Percentiles rank a stretch among this genome's conserved stretches.
Evolutionary conservation across 2,113 vertebrate species (phyloP).

Genomic region (Ancistrus triradiatus): DNA sequence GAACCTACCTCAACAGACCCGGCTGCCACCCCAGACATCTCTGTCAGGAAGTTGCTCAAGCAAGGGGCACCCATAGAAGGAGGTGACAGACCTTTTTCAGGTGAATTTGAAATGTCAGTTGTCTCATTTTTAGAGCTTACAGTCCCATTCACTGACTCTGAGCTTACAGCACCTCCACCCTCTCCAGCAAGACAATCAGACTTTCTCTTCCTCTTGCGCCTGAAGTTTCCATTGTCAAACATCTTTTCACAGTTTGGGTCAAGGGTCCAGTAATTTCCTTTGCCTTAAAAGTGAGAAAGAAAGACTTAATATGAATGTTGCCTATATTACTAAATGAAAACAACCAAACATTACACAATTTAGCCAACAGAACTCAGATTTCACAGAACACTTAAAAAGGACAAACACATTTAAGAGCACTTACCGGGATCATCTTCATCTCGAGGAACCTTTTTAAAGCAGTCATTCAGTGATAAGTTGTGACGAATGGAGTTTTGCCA

Average conservation of each 20-base stretch:
- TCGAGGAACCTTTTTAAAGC: conserved; percentile 96
- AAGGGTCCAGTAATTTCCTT: conserved; percentile 98
- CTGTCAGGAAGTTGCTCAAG: conserved; percentile 85
- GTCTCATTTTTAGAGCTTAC: conserved; percentile 65
- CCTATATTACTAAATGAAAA: neutral
- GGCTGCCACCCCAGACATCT: conserved; percentile 83
- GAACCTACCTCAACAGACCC: conserved; percentile 61
- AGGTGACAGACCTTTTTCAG: conserved; percentile 76
- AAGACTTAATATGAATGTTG: neutral
- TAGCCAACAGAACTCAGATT: no score
- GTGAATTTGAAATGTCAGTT: conserved; percentile 69
- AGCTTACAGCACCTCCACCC: conserved; percentile 49
- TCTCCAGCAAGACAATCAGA: conserved; percentile 72
- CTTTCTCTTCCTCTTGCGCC: conserved; percentile 96
- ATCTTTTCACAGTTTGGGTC: conserved; percentile 99
- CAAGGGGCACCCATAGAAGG: conserved; percentile 70
- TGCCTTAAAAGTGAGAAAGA: conserved; percentile 69
- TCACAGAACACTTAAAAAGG: neutral
- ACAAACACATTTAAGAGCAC: neutral
- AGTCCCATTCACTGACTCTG: conserved; percentile 75
- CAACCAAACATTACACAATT: no score
- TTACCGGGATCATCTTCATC: conserved; percentile 96
- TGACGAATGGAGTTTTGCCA: conserved; percentile 95
- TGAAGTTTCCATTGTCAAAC: conserved; percentile 99
- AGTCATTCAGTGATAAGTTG: conserved; percentile 90